Base-by-base conservation (phyloP, 2,797 vertebrate genomes). In the Rhincodon typus region DNA sequence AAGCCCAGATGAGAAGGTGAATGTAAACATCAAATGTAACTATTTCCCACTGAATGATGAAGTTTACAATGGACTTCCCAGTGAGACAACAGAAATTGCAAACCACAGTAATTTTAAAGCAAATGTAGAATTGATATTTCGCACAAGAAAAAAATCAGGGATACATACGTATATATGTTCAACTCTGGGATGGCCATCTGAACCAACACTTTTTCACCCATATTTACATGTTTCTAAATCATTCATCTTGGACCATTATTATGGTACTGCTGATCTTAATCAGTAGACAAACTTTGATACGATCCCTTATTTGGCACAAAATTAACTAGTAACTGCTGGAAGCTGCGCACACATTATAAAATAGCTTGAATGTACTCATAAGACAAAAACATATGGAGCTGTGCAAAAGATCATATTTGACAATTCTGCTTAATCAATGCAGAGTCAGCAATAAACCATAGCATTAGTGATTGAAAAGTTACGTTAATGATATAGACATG, bases 371-470 rank as follows among this genome's bases (percentile, higher is more conserved):
- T 91, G 88, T 17, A 91, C 27, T 62, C 5, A 0, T 90, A 62
- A 66, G 53, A 34, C 53, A 62, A 57, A 91, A 10, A 69, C 67
- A 70, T 46, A 72, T 94, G 69, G 46, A 34, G 53, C 4, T 42
- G 42, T 69, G 70, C 69, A 72, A 34, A 70, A 95, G 25, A 95
- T 50, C 30, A 53, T 13, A 74, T 30, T 95, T 17, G n/a, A 46
- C 25, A 70, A 38, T 5, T 94, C 30, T 95, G 15, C 94, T 94
- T 74, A 30, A 27, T 94, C 69, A 95, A 53, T 95, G 94, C 70
- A 30, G 30, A 34, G 94, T 95, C 38, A 77, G 94, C 27, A 50
- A 95, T 53, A 77, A 74, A 74, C 10, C n/a, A 23, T 93, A 74
- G 23, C 94, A 74, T 66, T 62, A 90, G 50, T 90, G 87, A 90